phyloP scores from a whole-genome alignment of 2,797 vertebrate species.

The Mustela erminea region DNA sequence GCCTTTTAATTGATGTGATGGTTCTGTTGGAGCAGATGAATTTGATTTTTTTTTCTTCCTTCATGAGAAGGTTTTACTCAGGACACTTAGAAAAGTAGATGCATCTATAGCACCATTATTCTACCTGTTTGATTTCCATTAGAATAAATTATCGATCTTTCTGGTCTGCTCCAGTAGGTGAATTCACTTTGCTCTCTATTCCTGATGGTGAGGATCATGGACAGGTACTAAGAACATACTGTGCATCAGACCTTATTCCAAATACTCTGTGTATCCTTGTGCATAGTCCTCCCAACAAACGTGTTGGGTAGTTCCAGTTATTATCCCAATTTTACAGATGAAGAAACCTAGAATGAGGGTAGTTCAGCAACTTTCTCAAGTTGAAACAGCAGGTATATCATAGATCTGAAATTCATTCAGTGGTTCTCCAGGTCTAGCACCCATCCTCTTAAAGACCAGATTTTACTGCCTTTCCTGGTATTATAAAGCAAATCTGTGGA shows the following conservation, averaged over 20 bases:
- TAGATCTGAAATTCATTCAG: neutral
- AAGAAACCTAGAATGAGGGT: neutral
- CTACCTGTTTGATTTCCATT: slow-evolving; percentile 18
- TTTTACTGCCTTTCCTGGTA: neutral
- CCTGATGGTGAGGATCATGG: neutral
- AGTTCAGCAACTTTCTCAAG: neutral
- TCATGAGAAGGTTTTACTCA: neutral
- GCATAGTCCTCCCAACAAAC: neutral
- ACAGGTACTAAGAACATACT: neutral
- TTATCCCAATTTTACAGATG: neutral
- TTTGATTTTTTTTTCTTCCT: slow-evolving; percentile 6
- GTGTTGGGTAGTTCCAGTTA: neutral
- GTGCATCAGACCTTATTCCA: neutral
- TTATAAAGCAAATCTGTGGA: neutral
- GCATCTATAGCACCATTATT: neutral
- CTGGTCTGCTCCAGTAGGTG: neutral
- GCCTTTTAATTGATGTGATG: neutral
- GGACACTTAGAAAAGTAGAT: neutral
- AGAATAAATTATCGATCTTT: slow-evolving; percentile 41
- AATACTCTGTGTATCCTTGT: neutral
- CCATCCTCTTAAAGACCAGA: neutral
- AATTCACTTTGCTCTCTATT: neutral
- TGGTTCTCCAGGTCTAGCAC: neutral
- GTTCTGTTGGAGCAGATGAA: neutral
- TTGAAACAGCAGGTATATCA: neutral